Evolutionary conservation across 2,113 vertebrate genomes (phyloP), one percentile per base, ranked within the genome.

Genomic region (Nycticryphes semicollaris): DNA sequence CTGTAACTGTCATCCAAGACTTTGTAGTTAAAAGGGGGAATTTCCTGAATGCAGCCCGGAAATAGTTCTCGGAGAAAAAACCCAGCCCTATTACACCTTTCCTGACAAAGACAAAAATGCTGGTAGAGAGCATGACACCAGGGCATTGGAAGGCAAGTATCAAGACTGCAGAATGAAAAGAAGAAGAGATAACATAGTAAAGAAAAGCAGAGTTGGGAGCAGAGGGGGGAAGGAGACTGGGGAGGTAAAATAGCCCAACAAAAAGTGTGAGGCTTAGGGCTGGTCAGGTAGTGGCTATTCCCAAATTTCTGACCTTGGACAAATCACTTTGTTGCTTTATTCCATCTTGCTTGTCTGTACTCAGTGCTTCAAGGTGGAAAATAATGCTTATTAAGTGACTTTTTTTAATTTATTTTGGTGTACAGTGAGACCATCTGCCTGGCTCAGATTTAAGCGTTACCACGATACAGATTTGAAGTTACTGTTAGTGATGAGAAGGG

Each of bases 161-260:
- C 22, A 30, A 47, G 59, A 33, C 17, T 45, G 60, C 30, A 70
- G 30, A 53, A 74, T 66, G 50, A 69, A 41, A 48, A 72, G 30
- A 31, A 15, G 53, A 9, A 43, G 51, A 41, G 62, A 76, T 4
- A 64, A 45, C 30, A n/a, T 1, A 23, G 14, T 45, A 48, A 62
- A 74, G 60, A 27, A 72, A 56, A 57, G 24, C 7, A 6, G 35
- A 31, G 16, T 8, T 81, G 24, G 6, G 10, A 3, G 39, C 0
- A 0, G 41, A 3, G 18, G 1, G 1, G 13, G 7, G 16, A 45
- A 62, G 37, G 45, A 69, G 13, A 1, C 18, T 81, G 35, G 21
- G 84, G 41, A 51, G 20, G 18, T 66, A 54, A 86, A 87, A 60
- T 33, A 68, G 23, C 30, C 73, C 51, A 89, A 19, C 1, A 10